Evolutionary conservation across 2,113 vertebrate species (phyloP), one percentile per base, ranked within the genome.

Genomic region (Lichenostomus cassidix): DNA sequence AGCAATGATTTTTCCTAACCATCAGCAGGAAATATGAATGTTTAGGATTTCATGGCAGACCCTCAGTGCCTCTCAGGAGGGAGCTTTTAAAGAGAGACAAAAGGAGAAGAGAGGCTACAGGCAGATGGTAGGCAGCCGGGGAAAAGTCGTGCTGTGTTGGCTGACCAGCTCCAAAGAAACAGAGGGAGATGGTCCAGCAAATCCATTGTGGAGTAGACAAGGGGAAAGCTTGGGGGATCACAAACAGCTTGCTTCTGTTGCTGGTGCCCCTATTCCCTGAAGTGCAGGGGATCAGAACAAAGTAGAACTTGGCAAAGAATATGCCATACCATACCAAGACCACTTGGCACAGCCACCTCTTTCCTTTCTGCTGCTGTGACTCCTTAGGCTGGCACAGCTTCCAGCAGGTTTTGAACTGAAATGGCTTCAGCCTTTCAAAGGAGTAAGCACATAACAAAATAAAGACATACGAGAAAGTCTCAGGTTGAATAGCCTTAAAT

Each of bases 91-190:
- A 68, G 39, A 58, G 25, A 15, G 90, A 94, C 90, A 94, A 93
- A 95, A 87, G 55, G 55, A 77, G 56, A 64, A 88, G 37, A 8
- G 20, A 86, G 44, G 2, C 50, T 17, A 20, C 53, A 39, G 73
- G 95, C 88, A 95, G 90, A 92, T 94, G 92, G 88, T 42, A 89
- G 65, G 60, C 90, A 94, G 90, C 64, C 56, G 20, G 64, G 44
- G 55, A 78, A 81, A 69, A 83, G 56, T 35, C 96, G 22, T 11
- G 71, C 90, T 93, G 86, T 7, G 80, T 9, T 92, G 64, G 41
- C 60, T 64, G 56, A 59, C 15, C 91, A 78, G 64, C 60, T 44
- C 7, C 86, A 93, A 60, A 71, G 49, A 46, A 76, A 31, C 49
- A 67, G 28, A 69, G 50, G 10, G 64, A 83, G 67, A 86, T 46